Percentiles rank a stretch among this genome's conserved stretches.
phyloP scores from a whole-genome alignment of 2,113 vertebrate species.

The Hippocampus mohnikei region DNA sequence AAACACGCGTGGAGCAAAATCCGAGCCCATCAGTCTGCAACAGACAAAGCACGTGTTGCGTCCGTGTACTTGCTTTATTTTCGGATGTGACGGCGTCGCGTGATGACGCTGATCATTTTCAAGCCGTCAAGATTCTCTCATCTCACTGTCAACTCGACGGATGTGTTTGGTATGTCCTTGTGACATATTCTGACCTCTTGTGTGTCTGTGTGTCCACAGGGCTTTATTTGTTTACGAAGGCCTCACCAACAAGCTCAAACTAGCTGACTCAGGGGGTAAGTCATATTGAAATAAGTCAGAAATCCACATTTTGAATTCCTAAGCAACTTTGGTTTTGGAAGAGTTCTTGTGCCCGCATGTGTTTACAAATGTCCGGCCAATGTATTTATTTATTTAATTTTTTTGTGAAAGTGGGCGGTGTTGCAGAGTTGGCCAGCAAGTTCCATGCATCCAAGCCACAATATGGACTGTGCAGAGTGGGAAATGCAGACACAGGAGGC shows the following conservation, averaged over 20 bases:
- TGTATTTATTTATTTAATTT: no score
- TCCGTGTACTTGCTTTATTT: slow-evolving; percentile 5
- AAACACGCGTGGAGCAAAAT: slow-evolving; percentile 8
- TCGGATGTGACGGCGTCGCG: neutral
- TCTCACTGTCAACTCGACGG: neutral
- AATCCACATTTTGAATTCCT: slow-evolving; percentile 1
- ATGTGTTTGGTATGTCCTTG: slow-evolving; percentile 10
- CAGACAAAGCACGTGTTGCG: slow-evolving; percentile 14
- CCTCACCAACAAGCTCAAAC: slow-evolving; percentile 77
- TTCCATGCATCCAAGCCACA: slow-evolving; percentile 70
- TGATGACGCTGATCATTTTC: neutral
- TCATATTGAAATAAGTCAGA: slow-evolving; percentile 1
- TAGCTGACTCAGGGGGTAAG: slow-evolving; percentile 82
- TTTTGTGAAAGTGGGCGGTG: slow-evolving; percentile 70
- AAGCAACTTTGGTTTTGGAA: slow-evolving; percentile 6
- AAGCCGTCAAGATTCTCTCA: neutral
- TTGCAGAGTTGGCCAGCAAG: slow-evolving; percentile 73
- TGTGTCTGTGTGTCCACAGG: slow-evolving; percentile 58
- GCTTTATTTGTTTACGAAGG: slow-evolving; percentile 79
- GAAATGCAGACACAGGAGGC: slow-evolving; percentile 42
- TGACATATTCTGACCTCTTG: slow-evolving; percentile 7
- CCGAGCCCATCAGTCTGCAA: slow-evolving; percentile 3
- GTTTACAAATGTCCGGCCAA: neutral
- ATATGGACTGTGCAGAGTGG: slow-evolving; percentile 79
- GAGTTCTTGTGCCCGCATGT: neutral